Evolutionary conservation across 2,888 invertebrate species (phyloP), one percentile per base, ranked within the genome.

Genomic region (Zaprionus bogoriensis): DNA sequence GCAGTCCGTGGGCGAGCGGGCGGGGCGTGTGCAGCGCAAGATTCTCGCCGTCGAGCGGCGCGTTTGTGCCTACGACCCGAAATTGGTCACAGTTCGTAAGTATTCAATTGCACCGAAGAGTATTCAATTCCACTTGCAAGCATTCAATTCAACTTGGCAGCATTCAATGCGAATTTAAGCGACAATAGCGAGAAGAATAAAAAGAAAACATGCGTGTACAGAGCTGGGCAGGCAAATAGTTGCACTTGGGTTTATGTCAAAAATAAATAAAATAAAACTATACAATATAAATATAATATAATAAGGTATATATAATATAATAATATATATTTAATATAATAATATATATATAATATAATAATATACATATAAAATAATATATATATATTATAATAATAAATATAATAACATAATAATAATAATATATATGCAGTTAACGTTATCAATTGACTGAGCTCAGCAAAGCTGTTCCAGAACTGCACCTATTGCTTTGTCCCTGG

Each of bases 11-110:
- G 94, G 94, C 58, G 94, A 94, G 87, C 93, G 97, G 74, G 94
- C 96, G 61, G 94, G 94, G 63, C 91, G 91, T 47, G 93, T 97
- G 58, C 94, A 95, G 89, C 91, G 92, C 58, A 94, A 95, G 89
- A 93, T 97, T 81, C 92, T 92, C 79, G 92, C 92, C 80, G 93
- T 97, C 82, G 95, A 95, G 89, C 93, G 93, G 78, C 93, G 93
- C 86, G 95, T 96, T 85, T 93, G 93, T 86, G 92, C 92, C 71
- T 95, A 94, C 92, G 96, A 97, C 91, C 97, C 97, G 65, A 97
- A 96, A 93, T 95, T 95, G 92, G 96, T 97, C 90, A 94, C 96
- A 95, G 97, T 97, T 93, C 97, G 97, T 97, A 93, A 97, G 97
- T 97, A 86, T 20, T 23, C 19, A 10, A 17, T 9, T n/a, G n/a